phyloP scores from a whole-genome alignment of 2,888 invertebrate genomes.

The Cactoblastis cactorum region DNA sequence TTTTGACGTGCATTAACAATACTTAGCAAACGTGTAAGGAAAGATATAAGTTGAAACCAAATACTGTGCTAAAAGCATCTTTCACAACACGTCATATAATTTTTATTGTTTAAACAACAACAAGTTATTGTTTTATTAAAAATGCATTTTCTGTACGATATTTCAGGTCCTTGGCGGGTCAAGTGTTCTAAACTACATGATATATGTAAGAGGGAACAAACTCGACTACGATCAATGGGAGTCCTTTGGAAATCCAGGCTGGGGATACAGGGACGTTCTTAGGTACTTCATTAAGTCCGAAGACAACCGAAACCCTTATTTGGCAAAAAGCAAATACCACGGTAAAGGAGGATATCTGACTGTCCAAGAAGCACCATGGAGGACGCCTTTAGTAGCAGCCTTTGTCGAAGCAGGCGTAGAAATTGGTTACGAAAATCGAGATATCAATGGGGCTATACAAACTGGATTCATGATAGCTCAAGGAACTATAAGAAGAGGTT shows the following conservation, averaged over 20 bases:
- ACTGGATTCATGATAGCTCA: slow-evolving; percentile 91
- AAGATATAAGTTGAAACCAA: not conserved
- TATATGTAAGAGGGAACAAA: slow-evolving; percentile 91
- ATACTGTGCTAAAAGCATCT: not conserved
- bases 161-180: slow-evolving; percentile 90
- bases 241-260: slow-evolving; percentile 90
- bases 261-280: slow-evolving; percentile 91
- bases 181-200: slow-evolving; percentile 93
- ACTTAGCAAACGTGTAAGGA: not conserved
- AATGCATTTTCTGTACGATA: not conserved
- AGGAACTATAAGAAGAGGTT: slow-evolving; percentile 87
- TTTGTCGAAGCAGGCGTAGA: slow-evolving; percentile 90
- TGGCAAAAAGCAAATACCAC: slow-evolving; percentile 84
- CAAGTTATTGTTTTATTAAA: too few species aligned
- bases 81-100: not conserved
- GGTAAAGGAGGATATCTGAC: slow-evolving; percentile 86
- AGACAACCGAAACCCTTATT: slow-evolving; percentile 92
- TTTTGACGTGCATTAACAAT: not conserved
- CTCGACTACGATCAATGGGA: slow-evolving; percentile 95
- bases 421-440: slow-evolving; percentile 90
- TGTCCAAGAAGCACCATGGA: slow-evolving; percentile 91
- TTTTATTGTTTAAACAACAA: too few species aligned
- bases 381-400: slow-evolving; percentile 88
- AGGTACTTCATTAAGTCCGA: slow-evolving; percentile 95
- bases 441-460: slow-evolving; percentile 89